Evolutionary conservation across 2,888 invertebrate genomes (phyloP), one percentile per base, ranked within the genome.

Genomic region (Zaprionus lineosus): DNA sequence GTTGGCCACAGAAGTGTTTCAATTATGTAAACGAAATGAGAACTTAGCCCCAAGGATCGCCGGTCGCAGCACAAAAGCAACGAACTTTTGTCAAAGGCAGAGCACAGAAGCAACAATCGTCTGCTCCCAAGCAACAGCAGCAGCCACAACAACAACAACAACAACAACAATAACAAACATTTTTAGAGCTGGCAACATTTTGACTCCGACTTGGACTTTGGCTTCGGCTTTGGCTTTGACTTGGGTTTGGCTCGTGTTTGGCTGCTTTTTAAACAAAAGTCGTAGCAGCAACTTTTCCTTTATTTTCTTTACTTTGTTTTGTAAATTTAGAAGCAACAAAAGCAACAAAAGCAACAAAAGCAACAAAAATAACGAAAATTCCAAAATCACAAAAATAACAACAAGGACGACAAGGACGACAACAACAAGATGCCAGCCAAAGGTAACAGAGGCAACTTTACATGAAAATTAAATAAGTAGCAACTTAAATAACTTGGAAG

Each of bases 401-500:
- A n/a, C n/a, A n/a, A n/a, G n/a, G n/a, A n/a, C n/a, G n/a, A n/a
- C n/a, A n/a, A n/a, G n/a, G n/a, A n/a, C n/a, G n/a, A n/a, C n/a
- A n/a, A n/a, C n/a, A n/a, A n/a, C n/a, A n/a, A n/a, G n/a, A n/a
- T n/a, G n/a, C n/a, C n/a, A 28, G 29, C 14, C 1, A 34, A 43
- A 33, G 31, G 40, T 28, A 44, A 51, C 40, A 53, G n/a, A n/a
- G n/a, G 40, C 31, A 73, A 77, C 61, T 84, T 74, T 70, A 77
- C 70, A 77, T 85, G 86, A 84, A 84, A 85, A 81, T 85, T 77
- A 85, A 86, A 86, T 86, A 81, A 86, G 86, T 74, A 84, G 74
- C 60, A 76, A 82, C 73, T 81, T 81, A 85, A 85, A 81, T 62
- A 79, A 84, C 74, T 86, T 58, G 59, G 39, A n/a, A n/a, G n/a